Percentiles rank a stretch among this genome's conserved stretches.
phyloP scores from a whole-genome alignment of 2,888 invertebrate species.

The Drosophila colorata region DNA sequence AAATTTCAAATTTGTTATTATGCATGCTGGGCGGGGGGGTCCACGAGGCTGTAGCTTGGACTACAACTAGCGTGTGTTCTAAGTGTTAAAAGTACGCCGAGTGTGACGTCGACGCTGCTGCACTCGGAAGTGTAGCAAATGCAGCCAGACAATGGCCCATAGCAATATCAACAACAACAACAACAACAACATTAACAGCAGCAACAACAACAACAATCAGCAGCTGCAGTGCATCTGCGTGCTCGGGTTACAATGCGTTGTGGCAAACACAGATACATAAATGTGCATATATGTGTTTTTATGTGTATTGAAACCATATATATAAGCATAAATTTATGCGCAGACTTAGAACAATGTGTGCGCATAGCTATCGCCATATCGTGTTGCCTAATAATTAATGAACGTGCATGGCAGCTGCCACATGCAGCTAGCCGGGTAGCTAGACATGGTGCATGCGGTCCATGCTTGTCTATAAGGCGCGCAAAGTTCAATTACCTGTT shows the following conservation, averaged over 20 bases:
- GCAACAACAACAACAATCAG: constrained; percentile 15
- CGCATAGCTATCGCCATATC: constrained; percentile 61
- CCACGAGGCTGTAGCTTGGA: not conserved
- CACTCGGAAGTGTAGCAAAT: constrained; percentile 73
- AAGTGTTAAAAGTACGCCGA: constrained; percentile 77
- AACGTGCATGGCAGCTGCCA: constrained; percentile 46
- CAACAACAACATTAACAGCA: constrained; percentile 28
- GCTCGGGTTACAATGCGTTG: constrained; percentile 71
- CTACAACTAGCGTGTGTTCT: constrained; percentile 62
- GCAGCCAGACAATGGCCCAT: constrained; percentile 61
- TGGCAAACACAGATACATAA: constrained; percentile 43
- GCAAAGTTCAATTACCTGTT: constrained; percentile 77
- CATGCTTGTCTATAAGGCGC: constrained; percentile 26
- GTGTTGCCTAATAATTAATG: constrained; percentile 79
- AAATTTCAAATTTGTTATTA: constrained; percentile 80
- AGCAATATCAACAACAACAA: constrained; percentile 22
- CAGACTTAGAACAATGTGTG: constrained; percentile 79
- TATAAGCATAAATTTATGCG: constrained; percentile 74
- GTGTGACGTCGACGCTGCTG: constrained; percentile 70
- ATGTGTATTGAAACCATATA: constrained; percentile 10
- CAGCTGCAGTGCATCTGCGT: constrained; percentile 68
- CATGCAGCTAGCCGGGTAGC: not conserved
- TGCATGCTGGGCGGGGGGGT: not conserved
- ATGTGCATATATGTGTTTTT: constrained; percentile 16
- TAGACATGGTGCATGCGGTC: constrained; percentile 29